Evolutionary conservation across 2,797 vertebrate species (phyloP), one percentile per base, ranked within the genome.

Genomic region (Oreochromis mossambicus): DNA sequence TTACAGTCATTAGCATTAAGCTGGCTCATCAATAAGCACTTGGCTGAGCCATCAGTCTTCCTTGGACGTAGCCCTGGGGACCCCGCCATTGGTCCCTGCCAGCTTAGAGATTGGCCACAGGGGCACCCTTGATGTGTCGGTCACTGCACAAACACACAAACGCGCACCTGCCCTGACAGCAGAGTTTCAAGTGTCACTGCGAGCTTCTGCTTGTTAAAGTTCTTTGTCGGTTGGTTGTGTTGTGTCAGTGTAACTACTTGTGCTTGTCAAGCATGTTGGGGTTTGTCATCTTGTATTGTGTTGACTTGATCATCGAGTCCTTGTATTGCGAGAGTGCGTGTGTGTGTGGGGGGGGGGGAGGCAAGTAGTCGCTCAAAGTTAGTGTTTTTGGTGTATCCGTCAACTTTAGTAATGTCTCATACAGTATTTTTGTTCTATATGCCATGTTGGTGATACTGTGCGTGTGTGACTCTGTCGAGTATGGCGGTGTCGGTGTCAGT

Each of bases 1-100:
- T 96, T 96, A 94, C 85, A 17, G 80, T 88, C 91, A 95, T 96
- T 96, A 96, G 95, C 94, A 96, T 95, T 93, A 94, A 94, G 93
- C 95, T 89, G 92, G 86, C 94, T 94, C 94, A 95, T 96, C 95
- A 95, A 96, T 96, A 95, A 95, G 92, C 89, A 91, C 89, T 94
- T 63, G 93, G 90, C 88, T 83, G 91, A 95, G 88, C 88, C 91
- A 95, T 95, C 94, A 82, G 86, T 92, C 93, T 95, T 88, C 88
- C 85, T 85, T 77, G 85, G 90, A 93, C 88, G 87, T 63, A 34
- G 87, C 92, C 92, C 92, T 50, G 52, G 86, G 89, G 94, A 92
- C 56, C 58, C 80, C 7, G n/a, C 46, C 24, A 24, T 3, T n/a
- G 79, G 83, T 52, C 56, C 68, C 84, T 73, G 91, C 85, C 86